A percentile compares a stretch with the other conserved stretches of the same genome.
These are phyloP conservation scores for Silurus aristotelis DNA, from an alignment of 2,797 vertebrate genomes.

Conservation along the genomic window DNA sequence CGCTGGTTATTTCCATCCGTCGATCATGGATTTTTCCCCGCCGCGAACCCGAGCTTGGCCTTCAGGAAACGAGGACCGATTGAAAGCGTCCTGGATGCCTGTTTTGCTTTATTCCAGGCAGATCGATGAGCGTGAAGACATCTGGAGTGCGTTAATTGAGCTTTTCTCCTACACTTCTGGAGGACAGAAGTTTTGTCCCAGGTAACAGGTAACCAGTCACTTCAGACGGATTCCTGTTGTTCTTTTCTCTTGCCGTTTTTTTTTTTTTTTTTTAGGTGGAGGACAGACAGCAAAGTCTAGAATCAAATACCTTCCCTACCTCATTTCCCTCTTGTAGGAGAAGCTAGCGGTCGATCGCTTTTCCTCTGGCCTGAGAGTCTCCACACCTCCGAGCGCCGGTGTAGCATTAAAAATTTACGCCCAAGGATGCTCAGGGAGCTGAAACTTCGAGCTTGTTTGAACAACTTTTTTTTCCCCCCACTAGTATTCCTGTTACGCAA, in stretches of 20 bases:
- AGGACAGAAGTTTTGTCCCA: constrained; percentile 70
- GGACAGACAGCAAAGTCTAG: constrained; percentile 38
- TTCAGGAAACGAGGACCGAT: constrained; percentile 62
- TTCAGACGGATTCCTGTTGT: neutral
- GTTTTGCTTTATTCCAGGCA: constrained; percentile 70
- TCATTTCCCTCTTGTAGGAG: neutral
- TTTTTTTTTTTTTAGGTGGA: too few relatives aligned
- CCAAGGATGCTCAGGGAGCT: constrained; percentile 20
- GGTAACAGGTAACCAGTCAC: constrained; percentile 47
- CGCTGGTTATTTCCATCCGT: constrained; percentile 42
- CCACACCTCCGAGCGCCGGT: constrained; percentile 9
- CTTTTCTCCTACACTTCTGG: constrained; percentile 74
- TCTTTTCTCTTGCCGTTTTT: neutral
- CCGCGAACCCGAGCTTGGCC: constrained; percentile 32
- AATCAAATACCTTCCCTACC: constrained; percentile 10
- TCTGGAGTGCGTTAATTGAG: constrained; percentile 80
- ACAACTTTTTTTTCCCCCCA: constrained; percentile 16
- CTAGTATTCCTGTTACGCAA: neutral
- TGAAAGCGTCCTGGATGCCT: constrained; percentile 76
- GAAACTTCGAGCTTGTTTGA: constrained; percentile 31
- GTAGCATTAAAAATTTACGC: constrained; percentile 41
- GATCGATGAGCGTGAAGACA: constrained; percentile 78
- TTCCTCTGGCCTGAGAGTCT: constrained; percentile 11
- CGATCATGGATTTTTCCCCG: constrained; percentile 59
- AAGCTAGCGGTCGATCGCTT: constrained; percentile 15